phyloP scores from a whole-genome alignment of 1,140 invertebrate species.

The Lycorma delicatula region DNA sequence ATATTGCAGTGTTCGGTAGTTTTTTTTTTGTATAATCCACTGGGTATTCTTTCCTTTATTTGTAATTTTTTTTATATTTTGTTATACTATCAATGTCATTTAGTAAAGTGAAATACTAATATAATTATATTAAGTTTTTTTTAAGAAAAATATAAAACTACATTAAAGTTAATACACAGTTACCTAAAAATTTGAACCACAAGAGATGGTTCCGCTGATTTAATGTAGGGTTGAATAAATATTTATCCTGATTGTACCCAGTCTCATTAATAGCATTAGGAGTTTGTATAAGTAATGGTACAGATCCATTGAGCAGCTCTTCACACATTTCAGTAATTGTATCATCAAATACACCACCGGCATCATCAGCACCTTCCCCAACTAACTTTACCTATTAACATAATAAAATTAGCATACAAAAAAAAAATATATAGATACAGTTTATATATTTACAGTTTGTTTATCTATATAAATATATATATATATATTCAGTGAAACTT shows the following conservation, averaged over 20 bases:
- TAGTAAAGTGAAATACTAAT: neutral
- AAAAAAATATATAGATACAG: too few species aligned
- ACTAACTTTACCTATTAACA: constrained; percentile 43
- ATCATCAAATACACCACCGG: constrained; percentile 61
- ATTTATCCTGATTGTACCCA: constrained; percentile 54
- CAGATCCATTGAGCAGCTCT: constrained; percentile 43
- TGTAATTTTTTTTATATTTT: too few species aligned
- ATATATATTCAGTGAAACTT: too few species aligned
- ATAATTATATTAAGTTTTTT: neutral
- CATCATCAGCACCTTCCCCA: constrained; percentile 61
- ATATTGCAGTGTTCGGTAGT: too few species aligned
- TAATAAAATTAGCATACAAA: too few species aligned
- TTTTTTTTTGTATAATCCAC: too few species aligned
- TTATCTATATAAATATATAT: too few species aligned
- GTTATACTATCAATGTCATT: neutral
- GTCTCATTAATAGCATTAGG: constrained; percentile 48
- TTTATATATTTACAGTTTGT: too few species aligned
- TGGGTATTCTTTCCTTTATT: too few species aligned
- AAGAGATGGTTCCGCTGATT: constrained; percentile 43
- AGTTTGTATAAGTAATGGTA: constrained; percentile 47
- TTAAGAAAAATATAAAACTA: neutral
- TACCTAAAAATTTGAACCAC: constrained; percentile 51
- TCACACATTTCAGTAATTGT: constrained; percentile 62
- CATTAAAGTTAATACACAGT: neutral
- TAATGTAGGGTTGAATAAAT: constrained; percentile 51